Evolutionary conservation across 1,140 invertebrate genomes (phyloP).

Genomic region (Brachionus koreanus): DNA sequence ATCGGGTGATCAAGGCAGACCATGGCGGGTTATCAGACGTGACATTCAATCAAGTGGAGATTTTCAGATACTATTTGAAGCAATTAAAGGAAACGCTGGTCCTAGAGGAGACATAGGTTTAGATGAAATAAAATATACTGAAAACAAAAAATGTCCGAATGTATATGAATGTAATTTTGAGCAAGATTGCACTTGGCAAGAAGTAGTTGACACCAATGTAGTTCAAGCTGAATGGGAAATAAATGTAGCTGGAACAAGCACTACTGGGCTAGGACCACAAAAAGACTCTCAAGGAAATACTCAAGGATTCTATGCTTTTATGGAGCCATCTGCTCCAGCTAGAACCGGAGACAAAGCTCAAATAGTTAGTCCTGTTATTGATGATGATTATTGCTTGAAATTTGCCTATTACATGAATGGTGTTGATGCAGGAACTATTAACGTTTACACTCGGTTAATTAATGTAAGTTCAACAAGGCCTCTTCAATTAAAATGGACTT

Average conservation of each 20-base stretch:
- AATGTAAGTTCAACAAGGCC: slow-evolving; percentile 14
- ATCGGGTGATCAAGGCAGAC: slow-evolving; percentile 12
- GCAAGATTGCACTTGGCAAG: slow-evolving; percentile 1
- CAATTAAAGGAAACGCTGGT: neutral
- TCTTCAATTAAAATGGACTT: slow-evolving; percentile 45
- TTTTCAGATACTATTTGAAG: slow-evolving; percentile 29
- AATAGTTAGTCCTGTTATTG: neutral
- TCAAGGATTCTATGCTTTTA: slow-evolving; percentile 49
- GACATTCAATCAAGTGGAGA: neutral
- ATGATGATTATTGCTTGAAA: slow-evolving; percentile 19
- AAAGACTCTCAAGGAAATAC: neutral
- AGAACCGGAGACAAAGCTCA: slow-evolving; percentile 38
- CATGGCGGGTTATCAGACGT: neutral
- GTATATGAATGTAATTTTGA: slow-evolving; percentile 36
- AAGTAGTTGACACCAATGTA: neutral
- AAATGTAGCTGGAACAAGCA: neutral
- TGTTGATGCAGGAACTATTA: neutral
- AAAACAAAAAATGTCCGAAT: slow-evolving; percentile 5
- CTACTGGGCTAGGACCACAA: neutral
- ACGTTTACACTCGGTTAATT: slow-evolving; percentile 14
- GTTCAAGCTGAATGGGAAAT: slow-evolving; percentile 22
- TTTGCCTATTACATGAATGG: slow-evolving; percentile 20
- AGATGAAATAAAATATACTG: neutral
- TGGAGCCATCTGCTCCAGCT: slow-evolving; percentile 50
- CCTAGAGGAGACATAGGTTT: neutral